phyloP scores from a whole-genome alignment of 2,113 vertebrate species.

The Artemisiospiza belli region DNA sequence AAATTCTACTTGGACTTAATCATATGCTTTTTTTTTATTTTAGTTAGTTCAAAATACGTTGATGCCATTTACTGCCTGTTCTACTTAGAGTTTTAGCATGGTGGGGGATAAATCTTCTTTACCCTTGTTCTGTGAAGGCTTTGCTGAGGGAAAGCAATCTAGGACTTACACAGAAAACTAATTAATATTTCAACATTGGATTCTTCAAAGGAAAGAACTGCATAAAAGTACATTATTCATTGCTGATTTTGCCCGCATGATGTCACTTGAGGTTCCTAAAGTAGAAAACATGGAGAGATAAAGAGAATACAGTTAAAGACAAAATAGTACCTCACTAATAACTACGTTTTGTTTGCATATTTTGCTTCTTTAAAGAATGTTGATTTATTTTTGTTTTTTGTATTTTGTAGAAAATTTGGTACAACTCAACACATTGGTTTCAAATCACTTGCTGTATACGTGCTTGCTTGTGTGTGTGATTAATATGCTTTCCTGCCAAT shows the following conservation, averaged over 20 bases:
- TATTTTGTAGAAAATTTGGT: background rate
- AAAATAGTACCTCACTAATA: background rate
- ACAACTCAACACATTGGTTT: background rate
- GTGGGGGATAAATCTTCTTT: background rate
- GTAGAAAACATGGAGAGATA: background rate
- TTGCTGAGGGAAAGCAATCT: background rate
- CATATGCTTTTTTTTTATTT: rapidly evolving
- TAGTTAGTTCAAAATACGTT: background rate
- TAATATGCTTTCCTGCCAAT: background rate
- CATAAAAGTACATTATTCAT: slow-evolving; percentile 27
- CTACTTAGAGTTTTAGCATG: background rate
- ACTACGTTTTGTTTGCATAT: rapidly evolving
- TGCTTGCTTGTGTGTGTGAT: background rate
- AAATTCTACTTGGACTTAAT: background rate
- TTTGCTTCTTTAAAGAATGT: background rate
- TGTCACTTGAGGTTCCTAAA: background rate
- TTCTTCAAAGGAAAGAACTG: slow-evolving; percentile 10
- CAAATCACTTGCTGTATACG: background rate
- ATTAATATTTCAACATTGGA: slow-evolving; percentile 26
- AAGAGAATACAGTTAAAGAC: background rate
- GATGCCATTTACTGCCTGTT: background rate
- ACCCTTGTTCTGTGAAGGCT: background rate
- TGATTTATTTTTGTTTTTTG: background rate
- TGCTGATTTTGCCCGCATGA: background rate
- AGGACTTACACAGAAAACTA: background rate